These are phyloP conservation scores for Pelecanus crispus DNA, from an alignment of 2,113 vertebrate genomes.

Conservation along the genomic window DNA sequence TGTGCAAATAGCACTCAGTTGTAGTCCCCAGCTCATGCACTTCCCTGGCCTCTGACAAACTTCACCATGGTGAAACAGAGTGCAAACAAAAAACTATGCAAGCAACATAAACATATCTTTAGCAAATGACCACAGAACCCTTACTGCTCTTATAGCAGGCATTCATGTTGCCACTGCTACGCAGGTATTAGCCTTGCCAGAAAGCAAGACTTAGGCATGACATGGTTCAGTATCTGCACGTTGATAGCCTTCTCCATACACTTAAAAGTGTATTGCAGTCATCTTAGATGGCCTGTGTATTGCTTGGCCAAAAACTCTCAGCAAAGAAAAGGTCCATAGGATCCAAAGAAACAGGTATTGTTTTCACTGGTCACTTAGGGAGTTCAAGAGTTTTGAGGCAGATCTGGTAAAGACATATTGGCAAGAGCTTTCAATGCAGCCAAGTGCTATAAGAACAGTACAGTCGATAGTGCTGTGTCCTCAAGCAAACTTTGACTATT, in stretches of 20 bases:
- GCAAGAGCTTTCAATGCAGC: background rate
- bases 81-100: background rate
- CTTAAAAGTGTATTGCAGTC: background rate
- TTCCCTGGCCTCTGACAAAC: background rate
- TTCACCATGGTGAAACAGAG: background rate
- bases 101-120: background rate
- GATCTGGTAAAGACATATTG: background rate
- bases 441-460: background rate
- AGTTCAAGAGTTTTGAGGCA: background rate
- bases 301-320: background rate
- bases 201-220: background rate
- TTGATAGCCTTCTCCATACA: background rate
- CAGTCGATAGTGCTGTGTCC: background rate
- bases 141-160: background rate
- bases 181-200: background rate
- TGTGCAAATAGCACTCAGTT: background rate
- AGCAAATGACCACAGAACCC: background rate
- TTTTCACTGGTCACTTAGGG: background rate
- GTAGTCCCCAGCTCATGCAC: background rate
- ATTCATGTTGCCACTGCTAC: background rate
- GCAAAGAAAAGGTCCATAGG: background rate
- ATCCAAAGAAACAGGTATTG: background rate
- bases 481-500: background rate
- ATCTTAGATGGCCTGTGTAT: background rate
- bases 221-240: fast-evolving